These are phyloP conservation scores for Hirtodrosophila histrioides DNA, from an alignment of 2,888 invertebrate genomes.

Conservation along the genomic window DNA sequence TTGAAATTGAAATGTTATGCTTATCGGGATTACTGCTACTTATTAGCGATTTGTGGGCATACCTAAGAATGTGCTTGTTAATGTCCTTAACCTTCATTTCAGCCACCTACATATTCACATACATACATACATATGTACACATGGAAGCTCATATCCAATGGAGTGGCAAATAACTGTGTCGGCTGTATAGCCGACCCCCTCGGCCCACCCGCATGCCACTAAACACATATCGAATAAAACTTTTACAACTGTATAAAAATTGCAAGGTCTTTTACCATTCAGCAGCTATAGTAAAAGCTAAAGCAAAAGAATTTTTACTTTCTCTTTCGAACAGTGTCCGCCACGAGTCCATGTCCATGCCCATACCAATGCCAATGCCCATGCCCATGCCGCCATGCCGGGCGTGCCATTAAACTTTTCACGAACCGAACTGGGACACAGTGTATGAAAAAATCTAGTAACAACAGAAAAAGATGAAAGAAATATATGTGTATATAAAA, in stretches of 20 bases:
- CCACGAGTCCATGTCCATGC: conserved; percentile 38
- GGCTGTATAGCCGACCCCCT: conserved; percentile 35
- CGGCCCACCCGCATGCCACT: conserved; percentile 30
- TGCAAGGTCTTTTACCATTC: conserved; percentile 72
- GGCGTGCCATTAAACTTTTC: conserved; percentile 78
- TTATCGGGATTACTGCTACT: conserved; percentile 17
- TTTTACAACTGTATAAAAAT: conserved; percentile 74
- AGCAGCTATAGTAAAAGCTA: conserved; percentile 56
- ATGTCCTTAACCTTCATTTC: conserved; percentile 58
- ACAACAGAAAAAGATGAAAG: conserved; percentile 81
- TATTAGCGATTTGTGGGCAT: conserved; percentile 32
- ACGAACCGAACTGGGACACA: conserved; percentile 79
- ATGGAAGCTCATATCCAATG: conserved; percentile 66
- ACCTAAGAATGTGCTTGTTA: conserved; percentile 5
- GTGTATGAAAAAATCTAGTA: conserved; percentile 70
- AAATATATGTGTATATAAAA: conserved; percentile 77
- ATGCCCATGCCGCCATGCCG: conserved; percentile 34
- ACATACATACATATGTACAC: conserved; percentile 16
- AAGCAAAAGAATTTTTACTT: conserved; percentile 79
- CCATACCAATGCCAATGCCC: conserved; percentile 3
- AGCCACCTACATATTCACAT: conserved; percentile 5
- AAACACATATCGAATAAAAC: conserved; percentile 77
- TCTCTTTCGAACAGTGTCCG: conserved; percentile 72
- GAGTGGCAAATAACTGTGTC: conserved; percentile 75
- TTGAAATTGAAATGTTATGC: neutral